These are phyloP conservation scores for Nebria brevicollis DNA, from an alignment of 2,888 invertebrate species.

Conservation along the genomic window DNA sequence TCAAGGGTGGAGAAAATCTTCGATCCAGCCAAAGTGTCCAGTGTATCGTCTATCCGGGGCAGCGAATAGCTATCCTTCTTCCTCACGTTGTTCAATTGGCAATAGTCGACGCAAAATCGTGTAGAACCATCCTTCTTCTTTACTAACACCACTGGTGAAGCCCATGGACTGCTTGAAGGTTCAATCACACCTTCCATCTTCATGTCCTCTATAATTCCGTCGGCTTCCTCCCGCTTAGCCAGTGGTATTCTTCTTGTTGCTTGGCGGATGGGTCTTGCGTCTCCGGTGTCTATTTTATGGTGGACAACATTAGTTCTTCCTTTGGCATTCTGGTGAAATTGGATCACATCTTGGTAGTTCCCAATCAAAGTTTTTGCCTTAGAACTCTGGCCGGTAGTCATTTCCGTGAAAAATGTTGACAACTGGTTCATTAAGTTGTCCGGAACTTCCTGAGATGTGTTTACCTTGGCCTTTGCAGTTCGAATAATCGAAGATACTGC, in stretches of 20 bases:
- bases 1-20: no score
- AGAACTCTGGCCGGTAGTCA: neutral
- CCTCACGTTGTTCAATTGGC: neutral
- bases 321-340: neutral
- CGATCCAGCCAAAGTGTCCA: no score
- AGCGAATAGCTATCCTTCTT: neutral
- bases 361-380: constrained; percentile 3
- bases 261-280: constrained; percentile 4
- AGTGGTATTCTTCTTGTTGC: neutral
- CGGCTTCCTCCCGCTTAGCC: constrained; percentile 15
- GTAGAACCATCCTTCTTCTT: constrained; percentile 45
- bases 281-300: constrained; percentile 16
- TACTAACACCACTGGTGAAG: constrained; percentile 33
- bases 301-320: constrained; percentile 5
- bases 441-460: neutral
- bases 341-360: constrained; percentile 13
- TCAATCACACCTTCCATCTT: constrained; percentile 6
- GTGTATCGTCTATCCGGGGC: no score
- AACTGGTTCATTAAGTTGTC: no score
- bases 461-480: neutral
- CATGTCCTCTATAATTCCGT: constrained; percentile 1
- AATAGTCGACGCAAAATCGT: constrained; percentile 43
- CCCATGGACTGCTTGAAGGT: constrained; percentile 22
- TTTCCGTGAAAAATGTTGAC: no score
- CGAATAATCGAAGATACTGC: neutral